Evolutionary conservation across 2,113 vertebrate species (phyloP).

Genomic region (Cyphomyrus discorhynchus): DNA sequence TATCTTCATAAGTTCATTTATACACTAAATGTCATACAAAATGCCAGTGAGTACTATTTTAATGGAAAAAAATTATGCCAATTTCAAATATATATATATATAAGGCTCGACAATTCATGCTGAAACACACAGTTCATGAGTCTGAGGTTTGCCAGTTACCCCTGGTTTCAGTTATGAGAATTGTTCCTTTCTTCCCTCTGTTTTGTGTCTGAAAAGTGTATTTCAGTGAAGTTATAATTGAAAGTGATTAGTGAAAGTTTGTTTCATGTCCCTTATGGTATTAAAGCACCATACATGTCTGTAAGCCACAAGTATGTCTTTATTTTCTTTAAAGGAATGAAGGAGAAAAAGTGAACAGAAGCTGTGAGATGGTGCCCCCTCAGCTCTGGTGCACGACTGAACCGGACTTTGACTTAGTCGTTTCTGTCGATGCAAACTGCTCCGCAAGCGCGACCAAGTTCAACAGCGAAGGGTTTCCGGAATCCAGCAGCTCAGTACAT

Average conservation of each 20-base stretch:
- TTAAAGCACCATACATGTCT: neutral
- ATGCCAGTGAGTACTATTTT: neutral
- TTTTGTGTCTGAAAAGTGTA: neutral
- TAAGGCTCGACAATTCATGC: neutral
- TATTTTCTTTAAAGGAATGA: slow-evolving; percentile 6
- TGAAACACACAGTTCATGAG: neutral
- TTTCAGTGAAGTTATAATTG: neutral
- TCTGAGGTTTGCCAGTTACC: neutral
- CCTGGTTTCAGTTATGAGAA: neutral
- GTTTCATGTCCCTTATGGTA: neutral
- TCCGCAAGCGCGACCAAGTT: neutral
- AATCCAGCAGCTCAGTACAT: neutral
- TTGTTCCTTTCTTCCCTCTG: neutral
- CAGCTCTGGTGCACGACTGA: slow-evolving; percentile 46
- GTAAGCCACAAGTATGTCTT: neutral
- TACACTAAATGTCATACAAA: neutral
- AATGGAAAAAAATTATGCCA: neutral
- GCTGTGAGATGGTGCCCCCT: slow-evolving; percentile 42
- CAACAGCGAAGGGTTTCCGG: neutral
- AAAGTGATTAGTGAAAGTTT: neutral
- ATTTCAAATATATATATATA: neutral
- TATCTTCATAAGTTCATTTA: neutral
- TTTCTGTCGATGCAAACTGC: slow-evolving; percentile 24
- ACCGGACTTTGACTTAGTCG: accelerated
- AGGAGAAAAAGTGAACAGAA: accelerated